Percentiles rank a stretch among this genome's conserved stretches.
Evolutionary conservation across 2,888 invertebrate species (phyloP).

Genomic region (Aphelenchoides bicaudatus): DNA sequence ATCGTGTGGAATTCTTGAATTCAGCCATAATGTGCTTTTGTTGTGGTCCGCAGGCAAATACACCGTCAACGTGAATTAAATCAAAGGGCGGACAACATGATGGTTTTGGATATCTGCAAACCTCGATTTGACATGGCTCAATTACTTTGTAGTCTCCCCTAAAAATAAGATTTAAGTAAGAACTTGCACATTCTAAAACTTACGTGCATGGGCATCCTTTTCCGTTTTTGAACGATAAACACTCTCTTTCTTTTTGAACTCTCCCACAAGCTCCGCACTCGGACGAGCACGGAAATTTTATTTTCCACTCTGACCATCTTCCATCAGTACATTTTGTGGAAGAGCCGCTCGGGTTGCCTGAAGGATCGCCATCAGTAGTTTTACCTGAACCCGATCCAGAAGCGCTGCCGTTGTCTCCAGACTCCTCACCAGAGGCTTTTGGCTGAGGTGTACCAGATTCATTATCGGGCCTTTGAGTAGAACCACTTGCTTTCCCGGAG

Average conservation of each 20-base stretch:
- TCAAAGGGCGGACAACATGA: constrained; percentile 40
- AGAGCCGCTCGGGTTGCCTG: too few relatives aligned
- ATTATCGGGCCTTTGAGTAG: too few relatives aligned
- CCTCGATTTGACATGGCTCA: constrained; percentile 36
- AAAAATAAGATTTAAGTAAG: constrained; percentile 4
- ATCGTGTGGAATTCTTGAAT: too few relatives aligned
- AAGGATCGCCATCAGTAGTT: too few relatives aligned
- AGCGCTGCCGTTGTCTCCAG: constrained; percentile 1
- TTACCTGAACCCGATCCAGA: too few relatives aligned
- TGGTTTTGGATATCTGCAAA: constrained; percentile 37
- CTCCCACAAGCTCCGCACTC: constrained; percentile 41
- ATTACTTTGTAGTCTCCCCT: constrained; percentile 39
- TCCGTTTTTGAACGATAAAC: constrained; percentile 30
- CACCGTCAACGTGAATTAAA: constrained; percentile 36
- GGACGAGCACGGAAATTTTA: constrained; percentile 75
- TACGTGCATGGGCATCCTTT: constrained; percentile 41
- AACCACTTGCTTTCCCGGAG: too few relatives aligned
- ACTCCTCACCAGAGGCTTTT: neutral
- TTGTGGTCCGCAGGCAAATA: constrained; percentile 42
- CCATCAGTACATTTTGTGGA: constrained; percentile 54
- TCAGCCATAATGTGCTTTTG: constrained; percentile 19
- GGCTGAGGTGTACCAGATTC: neutral
- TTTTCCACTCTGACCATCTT: constrained; percentile 71
- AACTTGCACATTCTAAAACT: constrained; percentile 16
- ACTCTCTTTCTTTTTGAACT: constrained; percentile 27